A percentile compares a stretch with the other conserved stretches of the same genome.
These are phyloP conservation scores for Sus cebifrons DNA, from an alignment of 2,797 vertebrate species.

Conservation along the genomic window DNA sequence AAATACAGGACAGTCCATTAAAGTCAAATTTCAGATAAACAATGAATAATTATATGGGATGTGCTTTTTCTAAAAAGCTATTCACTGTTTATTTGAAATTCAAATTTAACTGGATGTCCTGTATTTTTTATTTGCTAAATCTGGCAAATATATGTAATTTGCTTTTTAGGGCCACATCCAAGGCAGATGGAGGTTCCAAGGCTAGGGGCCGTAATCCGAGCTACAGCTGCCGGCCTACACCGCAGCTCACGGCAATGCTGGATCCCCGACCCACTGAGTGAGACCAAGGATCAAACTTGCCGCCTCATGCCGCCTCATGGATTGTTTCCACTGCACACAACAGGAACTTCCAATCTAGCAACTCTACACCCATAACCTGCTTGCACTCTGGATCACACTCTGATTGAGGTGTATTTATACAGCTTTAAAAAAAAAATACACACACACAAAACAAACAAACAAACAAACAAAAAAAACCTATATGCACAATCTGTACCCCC, in stretches of 20 bases:
- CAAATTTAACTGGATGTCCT: neutral
- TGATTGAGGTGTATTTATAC: neutral
- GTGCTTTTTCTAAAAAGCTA: neutral
- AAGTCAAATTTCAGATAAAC: conserved; percentile 5
- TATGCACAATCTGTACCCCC: neutral
- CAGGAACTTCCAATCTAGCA: neutral
- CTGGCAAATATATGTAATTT: neutral
- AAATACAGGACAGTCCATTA: neutral
- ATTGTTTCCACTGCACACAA: too few species aligned
- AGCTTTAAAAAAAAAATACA: neutral
- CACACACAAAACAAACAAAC: too few species aligned
- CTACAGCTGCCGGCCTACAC: too few species aligned
- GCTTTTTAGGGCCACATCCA: too few species aligned
- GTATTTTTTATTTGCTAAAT: conserved; percentile 1
- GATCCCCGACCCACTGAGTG: too few species aligned
- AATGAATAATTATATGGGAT: neutral
- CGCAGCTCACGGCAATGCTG: too few species aligned
- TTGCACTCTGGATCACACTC: neutral
- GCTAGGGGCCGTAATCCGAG: too few species aligned
- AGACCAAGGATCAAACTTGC: too few species aligned
- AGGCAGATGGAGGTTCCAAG: too few species aligned
- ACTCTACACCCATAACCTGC: neutral
- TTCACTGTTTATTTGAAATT: neutral
- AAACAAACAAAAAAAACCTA: neutral
- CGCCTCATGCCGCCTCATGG: too few species aligned